phyloP scores from a whole-genome alignment of 2,888 invertebrate species.

The Anagyrus pseudococci region DNA sequence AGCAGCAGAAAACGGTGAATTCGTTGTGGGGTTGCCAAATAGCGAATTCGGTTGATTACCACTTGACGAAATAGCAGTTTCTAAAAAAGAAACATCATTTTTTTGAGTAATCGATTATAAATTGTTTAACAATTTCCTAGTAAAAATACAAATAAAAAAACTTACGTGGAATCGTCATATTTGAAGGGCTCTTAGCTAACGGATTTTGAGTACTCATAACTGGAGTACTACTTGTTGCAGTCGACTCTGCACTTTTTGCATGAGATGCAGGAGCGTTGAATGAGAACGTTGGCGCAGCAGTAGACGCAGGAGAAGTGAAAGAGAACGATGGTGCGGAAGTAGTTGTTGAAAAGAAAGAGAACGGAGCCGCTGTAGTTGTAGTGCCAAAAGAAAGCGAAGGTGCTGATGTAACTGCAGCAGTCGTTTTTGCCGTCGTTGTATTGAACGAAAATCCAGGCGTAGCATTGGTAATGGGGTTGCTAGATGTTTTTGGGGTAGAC shows the following conservation, averaged over 20 bases:
- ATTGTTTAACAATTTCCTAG: not conserved
- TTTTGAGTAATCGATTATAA: not conserved
- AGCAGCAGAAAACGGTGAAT: constrained; percentile 23
- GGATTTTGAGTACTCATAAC: constrained; percentile 13
- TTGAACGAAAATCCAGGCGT: constrained; percentile 30
- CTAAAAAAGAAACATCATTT: not conserved
- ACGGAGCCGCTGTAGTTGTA: not conserved
- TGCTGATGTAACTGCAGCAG: constrained; percentile 3
- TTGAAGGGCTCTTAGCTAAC: constrained; percentile 16
- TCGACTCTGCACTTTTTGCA: not conserved
- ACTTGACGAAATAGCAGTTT: not conserved
- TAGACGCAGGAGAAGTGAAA: not conserved
- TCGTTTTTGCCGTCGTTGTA: not conserved
- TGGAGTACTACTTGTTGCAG: not conserved
- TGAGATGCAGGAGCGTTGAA: not conserved
- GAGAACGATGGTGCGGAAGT: not conserved
- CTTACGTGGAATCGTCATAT: constrained; percentile 23
- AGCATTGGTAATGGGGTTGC: not conserved
- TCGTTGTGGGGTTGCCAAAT: constrained; percentile 35
- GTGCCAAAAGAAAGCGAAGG: not conserved
- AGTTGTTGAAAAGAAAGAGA: constrained; percentile 5
- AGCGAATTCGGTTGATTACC: constrained; percentile 15
- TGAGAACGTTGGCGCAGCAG: not conserved
- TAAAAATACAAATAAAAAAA: not conserved
- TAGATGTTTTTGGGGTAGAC: constrained; percentile 4